Base-by-base conservation (phyloP, 2,888 invertebrate genomes). In the Meta bourneti region DNA sequence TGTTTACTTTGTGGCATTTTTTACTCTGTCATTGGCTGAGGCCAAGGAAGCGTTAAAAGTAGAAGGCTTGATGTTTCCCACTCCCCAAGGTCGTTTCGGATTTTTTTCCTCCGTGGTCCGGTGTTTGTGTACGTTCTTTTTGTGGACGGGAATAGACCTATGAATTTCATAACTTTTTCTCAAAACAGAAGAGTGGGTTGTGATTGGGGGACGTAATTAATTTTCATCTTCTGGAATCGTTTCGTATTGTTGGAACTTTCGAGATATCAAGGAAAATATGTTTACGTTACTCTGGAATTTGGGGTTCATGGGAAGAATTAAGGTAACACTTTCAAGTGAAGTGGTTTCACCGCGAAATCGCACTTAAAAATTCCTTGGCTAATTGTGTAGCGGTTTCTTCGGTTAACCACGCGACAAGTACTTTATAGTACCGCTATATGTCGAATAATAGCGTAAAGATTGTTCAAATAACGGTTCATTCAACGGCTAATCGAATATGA, bases 1-100 rank as follows among this genome's bases (percentile, higher is more conserved):
- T 79, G 79, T 79, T 79, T 79, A 79, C 7, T 61, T 61, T 61
- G 34, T 13, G 52, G 61, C 16, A 20, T 61, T 79, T 61, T 61
- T 16, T 13, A 61, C 61, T 0, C 34, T 20, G 79, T 34, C 52
- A 79, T 54, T 11, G 6, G 11, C 19, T 79, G 54, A 54, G 79
- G 79, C 61, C 79, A 61, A 19, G 52, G 79, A 54, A 16, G 79
- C 34, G 79, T 79, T 79, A 79, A 79, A 79, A 79, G 79, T 79
- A 79, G 79, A 61, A 61, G 34, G 61, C 20, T 20, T 79, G 79
- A 19, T 79, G 54, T 61, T 79, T 54, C 54, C 79, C 20, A 13
- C 19, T 20, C 52, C 20, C 54, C 79, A 79, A 79, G 79, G 79
- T 13, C 13, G 61, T 61, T 61, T 11, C 11, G 6, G 61, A 79